Conservation (phyloP, 2,113 vertebrate species). For the Mandrillus leucophaeus region DNA sequence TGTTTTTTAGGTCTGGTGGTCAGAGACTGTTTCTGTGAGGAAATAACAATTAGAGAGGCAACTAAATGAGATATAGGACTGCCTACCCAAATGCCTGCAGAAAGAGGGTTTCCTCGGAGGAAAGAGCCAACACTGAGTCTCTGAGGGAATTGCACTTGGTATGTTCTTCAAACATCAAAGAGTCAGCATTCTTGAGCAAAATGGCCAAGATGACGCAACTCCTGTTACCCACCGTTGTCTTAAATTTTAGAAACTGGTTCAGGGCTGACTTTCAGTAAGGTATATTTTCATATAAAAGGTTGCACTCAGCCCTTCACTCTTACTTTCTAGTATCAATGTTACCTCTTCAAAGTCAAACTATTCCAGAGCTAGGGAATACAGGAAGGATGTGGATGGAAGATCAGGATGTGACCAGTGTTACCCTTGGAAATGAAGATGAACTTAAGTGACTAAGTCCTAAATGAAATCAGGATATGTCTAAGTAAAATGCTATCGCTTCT, state of each 20-base stretch:
- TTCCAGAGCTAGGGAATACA: neutral
- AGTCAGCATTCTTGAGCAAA: neutral
- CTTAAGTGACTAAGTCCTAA: neutral
- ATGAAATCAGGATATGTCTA: neutral
- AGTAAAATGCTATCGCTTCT: neutral
- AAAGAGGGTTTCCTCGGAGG: neutral
- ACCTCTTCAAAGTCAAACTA: neutral
- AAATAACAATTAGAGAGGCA: neutral
- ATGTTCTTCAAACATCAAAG: neutral
- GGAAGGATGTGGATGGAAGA: neutral
- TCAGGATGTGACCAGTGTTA: neutral
- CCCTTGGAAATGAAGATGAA: neutral
- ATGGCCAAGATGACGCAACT: neutral
- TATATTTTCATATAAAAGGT: neutral
- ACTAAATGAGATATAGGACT: neutral
- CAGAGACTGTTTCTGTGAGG: neutral
- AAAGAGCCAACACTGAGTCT: neutral
- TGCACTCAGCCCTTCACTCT: neutral
- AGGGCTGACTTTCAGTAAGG: neutral
- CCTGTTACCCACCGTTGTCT: neutral
- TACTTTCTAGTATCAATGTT: neutral
- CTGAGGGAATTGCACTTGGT: too few species aligned
- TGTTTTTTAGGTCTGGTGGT: neutral
- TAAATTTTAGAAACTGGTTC: neutral
- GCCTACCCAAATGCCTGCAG: accelerated